Evolutionary conservation across 2,888 invertebrate genomes (phyloP).

Genomic region (Laspeyria flexula): DNA sequence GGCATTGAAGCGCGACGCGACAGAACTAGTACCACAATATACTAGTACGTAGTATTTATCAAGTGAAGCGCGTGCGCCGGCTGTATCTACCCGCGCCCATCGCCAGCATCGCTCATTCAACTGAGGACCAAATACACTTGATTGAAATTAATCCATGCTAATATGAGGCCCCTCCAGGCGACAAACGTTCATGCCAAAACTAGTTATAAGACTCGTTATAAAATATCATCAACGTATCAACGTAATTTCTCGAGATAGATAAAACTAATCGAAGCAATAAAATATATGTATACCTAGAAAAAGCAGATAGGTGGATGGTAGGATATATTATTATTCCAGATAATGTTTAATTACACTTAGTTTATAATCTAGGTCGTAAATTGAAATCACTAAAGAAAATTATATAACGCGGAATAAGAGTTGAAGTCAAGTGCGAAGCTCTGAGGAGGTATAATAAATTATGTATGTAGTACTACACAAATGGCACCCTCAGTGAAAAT

Average conservation of each 20-base stretch:
- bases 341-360: slow-evolving; percentile 3
- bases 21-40: too few relatives aligned
- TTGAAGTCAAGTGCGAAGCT: not conserved
- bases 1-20: not conserved
- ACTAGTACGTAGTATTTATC: too few relatives aligned
- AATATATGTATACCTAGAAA: slow-evolving; percentile 11
- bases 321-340: slow-evolving; percentile 13
- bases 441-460: too few relatives aligned
- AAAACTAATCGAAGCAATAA: slow-evolving; percentile 30
- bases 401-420: not conserved
- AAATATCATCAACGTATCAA: slow-evolving; percentile 48
- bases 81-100: slow-evolving; percentile 20
- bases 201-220: slow-evolving; percentile 52
- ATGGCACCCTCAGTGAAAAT: too few relatives aligned
- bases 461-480: too few relatives aligned
- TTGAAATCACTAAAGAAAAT: not conserved
- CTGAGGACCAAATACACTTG: slow-evolving; percentile 60
- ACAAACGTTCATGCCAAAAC: slow-evolving; percentile 53
- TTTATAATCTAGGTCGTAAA: slow-evolving; percentile 15
- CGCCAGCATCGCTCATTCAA: slow-evolving; percentile 47
- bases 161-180: slow-evolving; percentile 72
- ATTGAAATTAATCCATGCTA: slow-evolving; percentile 74
- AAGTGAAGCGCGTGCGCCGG: not conserved
- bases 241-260: slow-evolving; percentile 34
- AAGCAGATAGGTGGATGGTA: not conserved